phyloP scores from a whole-genome alignment of 1,140 invertebrate genomes.

The Cydia amplana region DNA sequence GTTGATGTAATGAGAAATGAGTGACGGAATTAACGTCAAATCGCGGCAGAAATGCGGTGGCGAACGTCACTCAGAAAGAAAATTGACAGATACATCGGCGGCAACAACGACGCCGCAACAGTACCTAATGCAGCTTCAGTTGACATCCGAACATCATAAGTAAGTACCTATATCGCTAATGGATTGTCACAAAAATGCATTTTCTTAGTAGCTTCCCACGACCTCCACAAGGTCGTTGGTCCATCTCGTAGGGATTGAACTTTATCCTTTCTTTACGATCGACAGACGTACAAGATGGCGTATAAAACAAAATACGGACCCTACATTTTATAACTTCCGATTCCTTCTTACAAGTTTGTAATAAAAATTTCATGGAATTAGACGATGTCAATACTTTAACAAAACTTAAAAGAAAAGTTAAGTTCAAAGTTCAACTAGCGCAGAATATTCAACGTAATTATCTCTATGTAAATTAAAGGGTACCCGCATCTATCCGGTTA shows the following conservation, averaged over 20 bases:
- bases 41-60: too few species aligned
- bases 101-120: too few species aligned
- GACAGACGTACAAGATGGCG: background rate
- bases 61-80: too few species aligned
- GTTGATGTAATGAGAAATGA: too few species aligned
- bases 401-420: background rate
- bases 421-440: constrained; percentile 15
- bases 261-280: background rate
- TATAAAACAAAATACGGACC: too few species aligned
- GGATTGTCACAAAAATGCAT: too few species aligned
- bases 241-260: background rate
- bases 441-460: background rate
- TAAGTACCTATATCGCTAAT: too few species aligned
- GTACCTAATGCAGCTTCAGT: too few species aligned
- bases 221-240: constrained; percentile 41
- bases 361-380: background rate
- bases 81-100: too few species aligned
- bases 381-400: background rate
- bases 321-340: background rate
- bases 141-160: too few species aligned
- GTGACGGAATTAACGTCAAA: too few species aligned
- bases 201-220: constrained; percentile 18
- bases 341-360: background rate
- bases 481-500: constrained; percentile 20
- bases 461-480: constrained; percentile 28